Percentiles rank a stretch among this genome's conserved stretches.
phyloP scores from a whole-genome alignment of 2,113 vertebrate genomes.

The Ciconia stormi region DNA sequence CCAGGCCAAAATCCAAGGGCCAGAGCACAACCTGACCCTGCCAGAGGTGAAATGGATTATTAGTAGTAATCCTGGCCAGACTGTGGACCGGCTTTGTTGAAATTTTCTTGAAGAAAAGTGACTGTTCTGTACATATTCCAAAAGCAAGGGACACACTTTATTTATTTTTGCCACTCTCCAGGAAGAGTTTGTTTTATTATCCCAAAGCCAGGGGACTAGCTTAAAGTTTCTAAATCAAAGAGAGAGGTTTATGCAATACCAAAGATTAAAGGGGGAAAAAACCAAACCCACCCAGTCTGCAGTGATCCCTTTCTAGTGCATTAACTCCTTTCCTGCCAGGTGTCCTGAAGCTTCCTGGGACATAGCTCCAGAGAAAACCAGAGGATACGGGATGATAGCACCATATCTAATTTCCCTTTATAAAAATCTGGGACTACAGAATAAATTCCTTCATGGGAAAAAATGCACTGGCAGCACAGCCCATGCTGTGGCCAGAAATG shows the following conservation, averaged over 20 bases:
- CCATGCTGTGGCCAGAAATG: background rate
- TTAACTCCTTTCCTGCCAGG: background rate
- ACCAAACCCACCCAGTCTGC: background rate
- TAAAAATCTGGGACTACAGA: background rate
- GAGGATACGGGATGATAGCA: background rate
- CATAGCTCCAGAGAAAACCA: background rate
- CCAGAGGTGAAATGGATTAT: background rate
- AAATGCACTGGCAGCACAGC: background rate
- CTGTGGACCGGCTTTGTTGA: background rate
- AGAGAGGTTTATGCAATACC: background rate
- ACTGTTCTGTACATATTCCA: background rate
- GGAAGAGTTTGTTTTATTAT: background rate
- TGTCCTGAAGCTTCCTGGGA: background rate
- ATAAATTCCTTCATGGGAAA: background rate
- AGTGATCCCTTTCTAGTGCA: background rate
- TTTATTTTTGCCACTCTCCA: slow-evolving; percentile 25
- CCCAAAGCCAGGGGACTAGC: background rate
- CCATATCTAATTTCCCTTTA: background rate
- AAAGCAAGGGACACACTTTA: background rate
- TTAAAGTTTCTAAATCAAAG: background rate
- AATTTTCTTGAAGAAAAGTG: background rate
- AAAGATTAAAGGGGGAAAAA: background rate
- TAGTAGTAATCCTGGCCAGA: background rate
- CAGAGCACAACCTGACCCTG: background rate
- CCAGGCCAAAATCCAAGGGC: background rate